Conservation (phyloP, 1,140 invertebrate genomes). For the Littorina saxatilis region DNA sequence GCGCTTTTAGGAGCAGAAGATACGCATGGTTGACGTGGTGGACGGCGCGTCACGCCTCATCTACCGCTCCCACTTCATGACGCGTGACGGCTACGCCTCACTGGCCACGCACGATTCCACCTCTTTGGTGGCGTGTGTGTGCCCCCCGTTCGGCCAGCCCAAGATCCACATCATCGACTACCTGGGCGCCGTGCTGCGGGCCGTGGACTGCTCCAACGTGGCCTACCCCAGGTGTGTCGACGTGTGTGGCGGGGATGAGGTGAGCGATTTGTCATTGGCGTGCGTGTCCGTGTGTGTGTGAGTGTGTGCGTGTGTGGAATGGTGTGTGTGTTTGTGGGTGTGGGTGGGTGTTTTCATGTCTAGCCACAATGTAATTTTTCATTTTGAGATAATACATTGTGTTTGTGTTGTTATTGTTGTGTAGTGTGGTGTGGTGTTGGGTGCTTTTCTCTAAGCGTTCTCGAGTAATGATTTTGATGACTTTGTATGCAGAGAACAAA, state of each 20-base stretch:
- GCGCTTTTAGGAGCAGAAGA: conserved; percentile 40
- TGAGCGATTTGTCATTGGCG: too few relatives aligned
- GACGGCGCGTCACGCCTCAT: neutral
- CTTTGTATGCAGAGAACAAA: too few relatives aligned
- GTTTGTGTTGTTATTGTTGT: too few relatives aligned
- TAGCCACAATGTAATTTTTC: too few relatives aligned
- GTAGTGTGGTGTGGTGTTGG: too few relatives aligned
- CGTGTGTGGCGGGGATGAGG: conserved; percentile 30
- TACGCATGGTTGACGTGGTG: conserved; percentile 20
- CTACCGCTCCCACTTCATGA: conserved; percentile 34
- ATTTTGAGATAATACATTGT: too few relatives aligned
- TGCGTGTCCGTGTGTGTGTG: too few relatives aligned
- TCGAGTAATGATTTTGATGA: too few relatives aligned
- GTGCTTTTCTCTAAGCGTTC: too few relatives aligned
- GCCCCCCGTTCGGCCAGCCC: conserved; percentile 30
- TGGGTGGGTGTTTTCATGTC: too few relatives aligned
- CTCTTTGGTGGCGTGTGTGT: conserved; percentile 32
- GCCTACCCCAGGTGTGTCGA: conserved; percentile 34
- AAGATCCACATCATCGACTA: conserved; percentile 32
- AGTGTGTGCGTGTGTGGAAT: too few relatives aligned
- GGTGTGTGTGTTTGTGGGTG: too few relatives aligned
- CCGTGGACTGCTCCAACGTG: conserved; percentile 21
- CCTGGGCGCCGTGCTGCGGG: conserved; percentile 21
- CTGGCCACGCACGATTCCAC: conserved; percentile 11
- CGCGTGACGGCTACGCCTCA: conserved; percentile 34